Evolutionary conservation across 2,113 vertebrate species (phyloP).

Genomic region (Cyphomyrus plagiostoma): DNA sequence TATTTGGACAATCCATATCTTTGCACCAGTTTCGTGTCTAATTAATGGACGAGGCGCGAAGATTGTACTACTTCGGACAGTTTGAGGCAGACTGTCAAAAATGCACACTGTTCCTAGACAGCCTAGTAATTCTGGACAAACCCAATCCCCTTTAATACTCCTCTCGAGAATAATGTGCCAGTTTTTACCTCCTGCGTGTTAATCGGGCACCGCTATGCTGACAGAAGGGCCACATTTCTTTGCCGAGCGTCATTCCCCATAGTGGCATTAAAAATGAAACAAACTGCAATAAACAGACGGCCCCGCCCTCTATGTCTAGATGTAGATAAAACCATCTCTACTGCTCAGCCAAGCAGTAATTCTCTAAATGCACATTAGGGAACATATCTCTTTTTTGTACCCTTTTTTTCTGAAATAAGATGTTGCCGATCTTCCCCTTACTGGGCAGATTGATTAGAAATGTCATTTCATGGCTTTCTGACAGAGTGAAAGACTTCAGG

Average conservation of each 20-base stretch:
- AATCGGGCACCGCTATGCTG: background rate
- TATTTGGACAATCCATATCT: slow-evolving; percentile 1
- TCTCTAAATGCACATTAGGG: background rate
- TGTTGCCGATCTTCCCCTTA: background rate
- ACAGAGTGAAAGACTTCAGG: slow-evolving; percentile 3
- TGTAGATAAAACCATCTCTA: background rate
- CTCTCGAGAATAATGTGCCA: background rate
- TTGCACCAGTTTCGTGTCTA: background rate
- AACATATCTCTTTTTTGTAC: background rate
- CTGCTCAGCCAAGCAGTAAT: background rate
- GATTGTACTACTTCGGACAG: background rate
- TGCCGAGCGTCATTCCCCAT: background rate
- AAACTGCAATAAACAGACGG: background rate
- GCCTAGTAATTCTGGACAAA: background rate
- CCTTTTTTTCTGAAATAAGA: background rate
- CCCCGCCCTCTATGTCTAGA: slow-evolving; percentile 8
- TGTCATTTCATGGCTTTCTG: slow-evolving; percentile 3
- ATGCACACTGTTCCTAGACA: too few relatives aligned
- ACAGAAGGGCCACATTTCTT: slow-evolving; percentile 11
- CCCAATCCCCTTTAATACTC: background rate
- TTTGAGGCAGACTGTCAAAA: background rate
- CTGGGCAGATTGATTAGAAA: background rate
- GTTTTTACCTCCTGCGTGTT: background rate
- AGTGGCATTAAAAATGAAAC: slow-evolving; percentile 13
- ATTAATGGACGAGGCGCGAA: background rate